Conservation (phyloP, 92 coral and sea anemone species). For the Paramuricea clavata region DNA sequence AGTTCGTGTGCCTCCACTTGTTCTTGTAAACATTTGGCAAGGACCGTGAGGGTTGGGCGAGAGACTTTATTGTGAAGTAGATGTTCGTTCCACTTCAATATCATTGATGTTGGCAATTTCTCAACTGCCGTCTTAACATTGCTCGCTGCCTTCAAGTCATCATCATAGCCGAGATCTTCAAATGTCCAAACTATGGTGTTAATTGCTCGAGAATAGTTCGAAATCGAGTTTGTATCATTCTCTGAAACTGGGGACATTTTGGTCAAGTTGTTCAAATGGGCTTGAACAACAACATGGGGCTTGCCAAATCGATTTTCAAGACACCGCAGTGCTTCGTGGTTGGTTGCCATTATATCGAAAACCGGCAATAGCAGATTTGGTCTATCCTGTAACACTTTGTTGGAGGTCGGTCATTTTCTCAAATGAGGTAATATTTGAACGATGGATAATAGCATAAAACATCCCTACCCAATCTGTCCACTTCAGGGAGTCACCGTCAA, state of each 20-base stretch:
- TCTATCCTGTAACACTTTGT: neutral
- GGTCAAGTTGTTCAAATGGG: neutral
- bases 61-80: neutral
- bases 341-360: conserved; percentile 22
- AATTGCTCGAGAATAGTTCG: neutral
- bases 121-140: conserved; percentile 9
- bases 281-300: neutral
- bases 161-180: neutral
- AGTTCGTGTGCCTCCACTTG: neutral
- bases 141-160: neutral
- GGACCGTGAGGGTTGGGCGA: neutral
- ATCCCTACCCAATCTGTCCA: too few species aligned
- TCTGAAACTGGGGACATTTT: neutral
- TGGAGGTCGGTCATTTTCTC: conserved; percentile 14
- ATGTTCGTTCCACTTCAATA: neutral
- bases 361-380: conserved; percentile 4
- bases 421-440: neutral
- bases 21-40: neutral
- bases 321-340: neutral
- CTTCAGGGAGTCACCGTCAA: too few species aligned
- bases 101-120: neutral
- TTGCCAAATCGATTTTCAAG: conserved; percentile 10
- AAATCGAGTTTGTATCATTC: neutral
- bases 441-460: neutral
- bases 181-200: conserved; percentile 6